phyloP scores from a whole-genome alignment of 2,113 vertebrate species.

The Leptocoma aspasia region DNA sequence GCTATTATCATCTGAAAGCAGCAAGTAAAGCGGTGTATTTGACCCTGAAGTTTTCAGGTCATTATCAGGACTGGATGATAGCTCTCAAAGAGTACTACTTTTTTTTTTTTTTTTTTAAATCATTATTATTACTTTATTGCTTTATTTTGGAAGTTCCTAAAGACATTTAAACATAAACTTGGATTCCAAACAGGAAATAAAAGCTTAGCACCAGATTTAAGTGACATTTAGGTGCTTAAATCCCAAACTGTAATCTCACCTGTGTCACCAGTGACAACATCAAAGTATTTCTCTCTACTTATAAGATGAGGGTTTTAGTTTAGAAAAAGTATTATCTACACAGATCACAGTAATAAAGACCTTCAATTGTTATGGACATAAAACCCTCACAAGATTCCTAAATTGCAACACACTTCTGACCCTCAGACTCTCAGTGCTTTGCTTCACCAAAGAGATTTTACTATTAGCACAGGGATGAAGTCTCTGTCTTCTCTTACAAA shows the following conservation, averaged over 20 bases:
- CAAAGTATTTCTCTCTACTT: neutral
- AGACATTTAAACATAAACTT: neutral
- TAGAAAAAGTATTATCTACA: neutral
- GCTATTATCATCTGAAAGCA: conserved; percentile 19
- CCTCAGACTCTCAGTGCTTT: neutral
- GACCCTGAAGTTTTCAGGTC: conserved; percentile 2
- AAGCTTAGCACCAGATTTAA: neutral
- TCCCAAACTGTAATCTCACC: neutral
- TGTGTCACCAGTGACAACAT: neutral
- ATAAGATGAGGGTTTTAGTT: neutral
- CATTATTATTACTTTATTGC: neutral
- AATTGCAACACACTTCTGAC: neutral
- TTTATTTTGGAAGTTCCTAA: neutral
- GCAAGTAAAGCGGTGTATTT: neutral
- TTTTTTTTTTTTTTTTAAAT: neutral
- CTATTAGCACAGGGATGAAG: neutral
- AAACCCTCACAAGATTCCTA: neutral
- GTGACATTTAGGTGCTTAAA: neutral
- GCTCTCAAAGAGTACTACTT: neutral
- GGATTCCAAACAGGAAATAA: neutral
- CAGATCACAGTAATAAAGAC: neutral
- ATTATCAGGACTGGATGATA: neutral
- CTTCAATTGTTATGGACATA: accelerated
- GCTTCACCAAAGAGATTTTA: neutral
- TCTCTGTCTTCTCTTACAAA: neutral